Evolutionary conservation across 2,797 vertebrate genomes (phyloP), one percentile per base, ranked within the genome.

Genomic region (Chiroxiphia lanceolata): DNA sequence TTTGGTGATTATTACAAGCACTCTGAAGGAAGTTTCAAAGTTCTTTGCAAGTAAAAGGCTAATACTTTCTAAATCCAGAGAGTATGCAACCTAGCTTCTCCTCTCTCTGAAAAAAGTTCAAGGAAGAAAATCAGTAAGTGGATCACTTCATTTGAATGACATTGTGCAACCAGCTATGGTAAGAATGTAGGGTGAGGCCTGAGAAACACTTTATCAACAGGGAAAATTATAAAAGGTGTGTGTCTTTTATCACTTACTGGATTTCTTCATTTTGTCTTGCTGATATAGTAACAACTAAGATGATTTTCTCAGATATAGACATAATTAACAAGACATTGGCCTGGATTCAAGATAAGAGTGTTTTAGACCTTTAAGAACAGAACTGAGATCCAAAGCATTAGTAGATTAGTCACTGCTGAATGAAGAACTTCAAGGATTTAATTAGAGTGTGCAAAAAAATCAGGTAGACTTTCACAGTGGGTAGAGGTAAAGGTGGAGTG

Each of bases 181-280:
- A 95, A 89, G 93, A 93, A 95, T 95, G 89, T 77, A 86, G 90
- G 96, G 96, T 89, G 95, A 83, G 95, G 94, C 93, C 64, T 95
- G 96, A 92, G 95, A 97, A 96, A 80, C 71, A 83, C 23, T 71
- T 90, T 31, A 47, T 34, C 22, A 13, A 74, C 11, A 2, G 74
- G 67, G 51, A 89, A 95, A 95, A 90, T 94, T 92, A 60, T 48
- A 25, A 87, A 95, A 81, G 88, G 68, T 85, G 83, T 70, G 67
- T 92, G 57, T 93, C 90, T 95, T 92, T 93, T 90, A 77, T 83
- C 92, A 92, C 10, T 0, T 92, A 77, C 54, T 92, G 63, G 80
- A 51, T 93, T 95, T 89, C 94, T 92, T 97, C 75, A 95, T 93
- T 90, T 87, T 90, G 83, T 89, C 86, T 57, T 48, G 68, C 85